Base-by-base conservation (phyloP, 2,113 vertebrate species). In the Zosterops japonicus region DNA sequence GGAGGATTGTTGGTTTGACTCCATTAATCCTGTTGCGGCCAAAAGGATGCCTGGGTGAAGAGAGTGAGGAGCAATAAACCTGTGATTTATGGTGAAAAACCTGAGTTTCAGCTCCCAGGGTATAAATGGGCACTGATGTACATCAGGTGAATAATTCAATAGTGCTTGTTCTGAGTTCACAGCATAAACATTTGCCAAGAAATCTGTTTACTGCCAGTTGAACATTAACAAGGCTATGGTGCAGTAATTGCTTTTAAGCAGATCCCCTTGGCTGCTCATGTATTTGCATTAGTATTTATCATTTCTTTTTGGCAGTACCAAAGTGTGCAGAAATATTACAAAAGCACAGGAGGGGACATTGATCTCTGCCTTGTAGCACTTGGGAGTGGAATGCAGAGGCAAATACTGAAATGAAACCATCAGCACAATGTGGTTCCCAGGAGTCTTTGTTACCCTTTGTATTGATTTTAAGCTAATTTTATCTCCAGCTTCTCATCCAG, bases 391-490 rank as follows among this genome's bases (percentile, higher is more conserved):
- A 89, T 81, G 93, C 77, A 88, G 64, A 83, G 71, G 80, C 74
- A 86, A 60, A 87, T 60, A 18, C 76, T 76, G 65, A 87, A 94
- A 76, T 78, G 9, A 68, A 86, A 59, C 44, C 14, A 46, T 83
- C 93, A 79, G 69, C 88, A 92, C 46, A 86, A 64, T 47, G 83
- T 50, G 63, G 39, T 79, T 87, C 55, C 49, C 87, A 93, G 71
- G 84, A 94, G 46, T 52, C 49, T 87, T 83, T 90, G 50, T 71
- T 71, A 64, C 16, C 55, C 35, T 91, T 41, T 65, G 19, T 52
- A 55, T 74, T 83, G 46, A 56, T 85, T 91, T 83, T 35, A 71
- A 88, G 53, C 70, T 85, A 11, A 86, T 93, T 91, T 95, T 87
- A 41, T 74, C 82, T 91, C 85, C 23, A 49, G 41, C 90, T 92